Base-by-base conservation (phyloP, 2,888 invertebrate genomes). In the Drosophila fulvimacula region DNA sequence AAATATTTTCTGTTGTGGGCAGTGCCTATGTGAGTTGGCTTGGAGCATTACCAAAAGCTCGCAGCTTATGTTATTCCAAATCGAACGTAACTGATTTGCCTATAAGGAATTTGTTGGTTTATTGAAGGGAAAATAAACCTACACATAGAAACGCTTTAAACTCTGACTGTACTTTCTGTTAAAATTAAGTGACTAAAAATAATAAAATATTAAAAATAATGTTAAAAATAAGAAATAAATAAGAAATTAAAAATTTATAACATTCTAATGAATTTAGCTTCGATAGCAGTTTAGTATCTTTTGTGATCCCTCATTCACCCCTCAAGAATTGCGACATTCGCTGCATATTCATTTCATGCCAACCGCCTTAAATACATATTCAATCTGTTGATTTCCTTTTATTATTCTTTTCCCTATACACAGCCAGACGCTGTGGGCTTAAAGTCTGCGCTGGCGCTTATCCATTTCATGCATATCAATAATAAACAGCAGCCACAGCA, bases 381-480 rank as follows among this genome's bases (percentile, higher is more conserved):
- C 34, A 27, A 46, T 57, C 57, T 46, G 13, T 64, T 51, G 13
- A 51, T 19, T 36, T 51, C 19, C 11, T 2, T 0, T 6, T 9
- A 21, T 36, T 36, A 36, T 36, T 42, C 34, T 21, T 32, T 46
- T 39, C 30, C n/a, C 19, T 49, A 27, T 34, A 44, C 13, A 64
- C 62, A 24, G 38, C 21, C 59, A 38, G 36, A 58, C 59, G 55
- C 15, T 48, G 42, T n/a, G 49, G 64, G 9, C 73, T 81, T 83
- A 51, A 87, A 69, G 76, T 56, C 13, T 32, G 9, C 27, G 66
- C 42, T 46, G 57, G 60, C 64, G 73, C 56, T 79, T 81, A 73
- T 76, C 69, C 65, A 71, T 78, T 81, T 66, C 68, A 69, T 73
- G 70, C 73, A 76, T 76, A 76, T 69, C 66, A 60, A 69, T 66